Percentiles rank a stretch among this genome's conserved stretches.
Evolutionary conservation across 2,888 invertebrate genomes (phyloP).

Genomic region (Ceriagrion tenellum): DNA sequence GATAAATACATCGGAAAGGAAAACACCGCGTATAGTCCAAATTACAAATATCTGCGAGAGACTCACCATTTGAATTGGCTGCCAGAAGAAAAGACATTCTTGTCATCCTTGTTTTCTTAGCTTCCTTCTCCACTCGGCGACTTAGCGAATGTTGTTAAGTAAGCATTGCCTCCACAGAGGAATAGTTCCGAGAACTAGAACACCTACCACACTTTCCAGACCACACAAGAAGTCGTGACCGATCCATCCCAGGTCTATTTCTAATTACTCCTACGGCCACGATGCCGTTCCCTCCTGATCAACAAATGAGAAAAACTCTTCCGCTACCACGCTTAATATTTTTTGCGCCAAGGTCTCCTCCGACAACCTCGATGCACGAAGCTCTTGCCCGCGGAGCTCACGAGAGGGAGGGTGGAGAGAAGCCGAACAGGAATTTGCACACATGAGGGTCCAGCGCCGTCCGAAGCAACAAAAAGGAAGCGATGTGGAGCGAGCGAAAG

Average conservation of each 20-base stretch:
- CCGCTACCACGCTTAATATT: neutral
- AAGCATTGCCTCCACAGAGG: neutral
- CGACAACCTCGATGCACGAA: neutral
- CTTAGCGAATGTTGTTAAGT: neutral
- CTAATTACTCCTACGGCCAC: slow-evolving; percentile 10
- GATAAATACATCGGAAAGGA: no score
- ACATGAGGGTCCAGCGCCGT: neutral
- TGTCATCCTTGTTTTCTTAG: neutral
- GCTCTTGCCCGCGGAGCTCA: no score
- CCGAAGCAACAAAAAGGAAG: neutral
- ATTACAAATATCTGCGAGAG: no score
- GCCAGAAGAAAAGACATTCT: neutral
- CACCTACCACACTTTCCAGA: neutral
- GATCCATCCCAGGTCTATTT: slow-evolving; percentile 6
- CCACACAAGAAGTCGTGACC: slow-evolving; percentile 42
- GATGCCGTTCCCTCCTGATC: neutral
- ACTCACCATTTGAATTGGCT: neutral
- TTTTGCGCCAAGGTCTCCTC: neutral
- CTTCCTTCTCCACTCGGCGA: neutral
- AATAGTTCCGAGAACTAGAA: slow-evolving; percentile 21
- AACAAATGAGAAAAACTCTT: slow-evolving; percentile 11
- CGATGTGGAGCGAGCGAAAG: neutral
- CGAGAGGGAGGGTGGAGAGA: neutral
- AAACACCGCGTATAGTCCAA: no score
- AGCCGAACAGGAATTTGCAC: neutral